Evolutionary conservation across 2,797 vertebrate genomes (phyloP).

Genomic region (Rhinophrynus dorsalis): DNA sequence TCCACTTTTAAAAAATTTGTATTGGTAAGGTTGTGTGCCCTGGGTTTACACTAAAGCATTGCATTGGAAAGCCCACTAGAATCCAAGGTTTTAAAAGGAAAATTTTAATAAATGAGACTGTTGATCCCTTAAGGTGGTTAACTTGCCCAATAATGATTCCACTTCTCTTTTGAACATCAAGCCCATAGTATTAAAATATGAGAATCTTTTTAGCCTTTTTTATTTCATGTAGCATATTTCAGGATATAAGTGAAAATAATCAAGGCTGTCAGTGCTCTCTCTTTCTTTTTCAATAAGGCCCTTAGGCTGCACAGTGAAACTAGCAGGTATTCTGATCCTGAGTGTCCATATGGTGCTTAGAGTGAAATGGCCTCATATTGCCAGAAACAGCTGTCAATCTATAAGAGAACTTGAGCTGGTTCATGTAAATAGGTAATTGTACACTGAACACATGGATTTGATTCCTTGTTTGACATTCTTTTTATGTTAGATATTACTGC

Average conservation of each 20-base stretch:
- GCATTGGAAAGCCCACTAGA: no score
- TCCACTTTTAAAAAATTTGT: no score
- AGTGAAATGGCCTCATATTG: slow-evolving; percentile 27
- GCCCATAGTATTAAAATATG: slow-evolving; percentile 4
- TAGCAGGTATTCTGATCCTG: slow-evolving; percentile 30
- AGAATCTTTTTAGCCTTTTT: slow-evolving; percentile 6
- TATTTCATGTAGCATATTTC: slow-evolving; percentile 6
- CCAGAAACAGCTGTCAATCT: slow-evolving; percentile 35
- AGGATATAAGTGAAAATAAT: slow-evolving; percentile 7
- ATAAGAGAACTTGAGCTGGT: slow-evolving; percentile 26
- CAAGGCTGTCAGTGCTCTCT: slow-evolving; percentile 9
- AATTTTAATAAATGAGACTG: no score
- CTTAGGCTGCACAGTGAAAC: slow-evolving; percentile 14
- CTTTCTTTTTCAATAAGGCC: slow-evolving; percentile 25
- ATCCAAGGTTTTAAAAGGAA: no score
- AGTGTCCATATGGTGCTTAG: slow-evolving; percentile 32
- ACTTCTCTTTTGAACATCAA: no score
- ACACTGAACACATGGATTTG: slow-evolving; percentile 9
- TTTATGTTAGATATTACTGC: slow-evolving; percentile 11
- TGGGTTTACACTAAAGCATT: no score
- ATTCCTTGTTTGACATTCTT: slow-evolving; percentile 11
- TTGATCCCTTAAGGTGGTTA: no score
- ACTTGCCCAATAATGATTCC: no score
- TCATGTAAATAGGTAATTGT: slow-evolving; percentile 15
- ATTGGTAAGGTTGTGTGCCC: no score